Conservation (phyloP, 1,140 invertebrate species). For the Calliopsis andreniformis region DNA sequence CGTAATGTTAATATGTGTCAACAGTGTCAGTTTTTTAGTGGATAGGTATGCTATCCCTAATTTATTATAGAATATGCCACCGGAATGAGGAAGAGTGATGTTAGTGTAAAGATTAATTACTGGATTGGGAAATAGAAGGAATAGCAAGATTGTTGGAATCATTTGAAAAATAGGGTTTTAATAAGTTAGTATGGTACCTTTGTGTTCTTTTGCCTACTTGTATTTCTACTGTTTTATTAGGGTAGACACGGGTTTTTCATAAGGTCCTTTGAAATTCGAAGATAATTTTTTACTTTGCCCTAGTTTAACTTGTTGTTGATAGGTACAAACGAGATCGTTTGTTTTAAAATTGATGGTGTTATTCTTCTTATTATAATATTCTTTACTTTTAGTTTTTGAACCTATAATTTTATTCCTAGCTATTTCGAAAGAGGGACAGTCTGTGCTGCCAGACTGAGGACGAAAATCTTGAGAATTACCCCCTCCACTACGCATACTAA, state of each 20-base stretch:
- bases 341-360: not conserved
- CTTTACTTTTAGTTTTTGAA: not conserved
- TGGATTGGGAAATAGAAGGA: not conserved
- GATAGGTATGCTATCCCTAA: not conserved
- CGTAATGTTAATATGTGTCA: not conserved
- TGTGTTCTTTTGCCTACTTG: not conserved
- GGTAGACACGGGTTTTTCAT: not conserved
- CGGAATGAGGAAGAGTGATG: not conserved
- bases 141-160: not conserved
- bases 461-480: too few species aligned
- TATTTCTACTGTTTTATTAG: not conserved
- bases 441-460: too few species aligned
- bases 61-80: not conserved
- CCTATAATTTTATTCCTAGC: not conserved
- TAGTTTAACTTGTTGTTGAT: constrained; percentile 8
- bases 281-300: constrained; percentile 5
- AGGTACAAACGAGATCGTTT: not conserved
- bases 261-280: not conserved
- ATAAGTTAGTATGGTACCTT: not conserved
- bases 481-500: too few species aligned
- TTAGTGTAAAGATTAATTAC: not conserved
- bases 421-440: constrained; percentile 2
- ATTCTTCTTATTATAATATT: not conserved
- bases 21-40: not conserved
- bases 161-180: not conserved